These are phyloP conservation scores for Gopherus flavomarginatus DNA, from an alignment of 2,113 vertebrate species.

Conservation along the genomic window DNA sequence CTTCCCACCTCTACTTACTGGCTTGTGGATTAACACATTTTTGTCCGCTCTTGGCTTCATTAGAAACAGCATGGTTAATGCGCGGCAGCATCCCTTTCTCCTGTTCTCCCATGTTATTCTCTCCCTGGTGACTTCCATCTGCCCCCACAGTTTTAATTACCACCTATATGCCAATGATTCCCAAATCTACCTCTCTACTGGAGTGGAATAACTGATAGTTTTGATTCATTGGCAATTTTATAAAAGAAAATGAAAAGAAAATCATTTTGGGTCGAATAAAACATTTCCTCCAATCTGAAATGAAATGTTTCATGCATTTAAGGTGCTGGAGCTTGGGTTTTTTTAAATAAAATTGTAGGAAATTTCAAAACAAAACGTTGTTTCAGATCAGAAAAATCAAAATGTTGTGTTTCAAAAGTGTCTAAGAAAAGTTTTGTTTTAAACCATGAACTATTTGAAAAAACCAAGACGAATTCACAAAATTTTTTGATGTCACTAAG, in stretches of 20 bases:
- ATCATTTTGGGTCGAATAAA: background rate
- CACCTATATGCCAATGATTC: background rate
- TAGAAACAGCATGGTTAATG: background rate
- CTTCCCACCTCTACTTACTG: background rate
- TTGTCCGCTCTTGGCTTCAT: background rate
- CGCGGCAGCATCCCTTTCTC: background rate
- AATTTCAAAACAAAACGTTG: background rate
- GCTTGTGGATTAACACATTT: slow-evolving; percentile 23
- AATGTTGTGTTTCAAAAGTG: background rate
- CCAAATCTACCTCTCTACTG: background rate
- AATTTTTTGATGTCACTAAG: background rate
- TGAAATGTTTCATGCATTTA: background rate
- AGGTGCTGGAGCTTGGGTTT: too few species aligned
- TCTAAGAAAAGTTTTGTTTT: background rate
- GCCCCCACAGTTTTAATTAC: background rate
- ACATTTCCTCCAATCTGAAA: background rate
- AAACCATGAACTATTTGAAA: background rate
- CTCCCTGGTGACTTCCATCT: background rate
- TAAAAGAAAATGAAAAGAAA: background rate
- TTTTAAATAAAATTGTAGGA: background rate
- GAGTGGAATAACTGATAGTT: too few species aligned
- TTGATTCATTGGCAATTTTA: background rate
- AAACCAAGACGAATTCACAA: background rate
- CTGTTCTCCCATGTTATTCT: background rate
- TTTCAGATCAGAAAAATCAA: background rate